Evolutionary conservation across 2,888 invertebrate species (phyloP).

Genomic region (Netelia melanura): DNA sequence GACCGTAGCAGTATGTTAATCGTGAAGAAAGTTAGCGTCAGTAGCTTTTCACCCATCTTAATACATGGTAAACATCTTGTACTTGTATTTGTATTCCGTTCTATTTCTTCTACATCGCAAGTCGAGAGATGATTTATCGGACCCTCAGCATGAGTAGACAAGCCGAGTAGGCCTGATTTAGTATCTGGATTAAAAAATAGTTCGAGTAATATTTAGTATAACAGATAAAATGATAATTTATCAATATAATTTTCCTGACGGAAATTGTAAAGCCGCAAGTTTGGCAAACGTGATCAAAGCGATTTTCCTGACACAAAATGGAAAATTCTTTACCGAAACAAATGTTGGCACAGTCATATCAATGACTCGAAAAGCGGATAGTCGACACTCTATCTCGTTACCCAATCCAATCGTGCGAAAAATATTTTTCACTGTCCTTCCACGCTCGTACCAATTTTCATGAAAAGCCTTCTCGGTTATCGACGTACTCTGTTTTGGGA

Average conservation of each 20-base stretch:
- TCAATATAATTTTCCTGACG: neutral
- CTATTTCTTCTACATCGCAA: neutral
- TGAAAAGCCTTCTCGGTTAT: constrained; percentile 71
- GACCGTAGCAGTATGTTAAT: too few relatives aligned
- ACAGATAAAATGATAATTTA: neutral
- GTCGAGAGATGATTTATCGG: neutral
- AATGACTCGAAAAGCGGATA: constrained; percentile 66
- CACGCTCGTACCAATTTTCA: constrained; percentile 68
- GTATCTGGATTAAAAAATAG: constrained; percentile 68
- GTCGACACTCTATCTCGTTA: constrained; percentile 69
- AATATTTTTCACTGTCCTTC: constrained; percentile 41
- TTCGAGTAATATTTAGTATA: neutral
- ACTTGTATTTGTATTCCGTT: neutral
- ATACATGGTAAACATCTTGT: too few relatives aligned
- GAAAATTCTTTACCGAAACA: constrained; percentile 67
- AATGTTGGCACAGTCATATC: constrained; percentile 73
- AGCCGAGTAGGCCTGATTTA: constrained; percentile 74
- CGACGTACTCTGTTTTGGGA: constrained; percentile 67
- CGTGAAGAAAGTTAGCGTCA: too few relatives aligned
- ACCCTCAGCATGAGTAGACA: constrained; percentile 65
- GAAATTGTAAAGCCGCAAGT: too few relatives aligned
- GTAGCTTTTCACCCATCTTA: too few relatives aligned
- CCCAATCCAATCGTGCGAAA: constrained; percentile 64
- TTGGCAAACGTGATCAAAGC: too few relatives aligned
- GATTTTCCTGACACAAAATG: neutral